These are phyloP conservation scores for Progne subis DNA, from an alignment of 2,113 vertebrate genomes.

Conservation along the genomic window DNA sequence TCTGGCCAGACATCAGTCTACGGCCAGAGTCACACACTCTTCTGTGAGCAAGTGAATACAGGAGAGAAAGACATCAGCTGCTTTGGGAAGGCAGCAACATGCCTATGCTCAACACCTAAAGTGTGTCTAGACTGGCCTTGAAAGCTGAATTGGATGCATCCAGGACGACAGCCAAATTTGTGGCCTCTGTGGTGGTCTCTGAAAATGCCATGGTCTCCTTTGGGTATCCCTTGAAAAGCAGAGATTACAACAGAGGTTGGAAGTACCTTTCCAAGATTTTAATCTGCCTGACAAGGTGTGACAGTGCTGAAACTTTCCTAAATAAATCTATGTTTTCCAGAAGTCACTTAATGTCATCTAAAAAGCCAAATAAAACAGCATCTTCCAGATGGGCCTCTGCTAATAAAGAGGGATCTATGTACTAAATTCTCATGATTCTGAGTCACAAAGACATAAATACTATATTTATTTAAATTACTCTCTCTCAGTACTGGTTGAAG, in stretches of 20 bases:
- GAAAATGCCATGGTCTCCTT: background rate
- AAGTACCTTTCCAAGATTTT: background rate
- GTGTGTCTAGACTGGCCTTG: background rate
- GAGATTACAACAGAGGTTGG: background rate
- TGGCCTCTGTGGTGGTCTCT: background rate
- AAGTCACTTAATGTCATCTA: background rate
- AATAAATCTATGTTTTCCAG: background rate
- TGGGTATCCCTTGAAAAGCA: background rate
- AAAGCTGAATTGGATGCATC: background rate
- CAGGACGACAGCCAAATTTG: background rate
- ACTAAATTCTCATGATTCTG: background rate
- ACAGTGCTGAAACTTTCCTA: background rate
- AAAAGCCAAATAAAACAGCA: background rate
- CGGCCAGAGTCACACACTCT: background rate
- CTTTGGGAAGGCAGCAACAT: background rate
- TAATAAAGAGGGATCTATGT: accelerated
- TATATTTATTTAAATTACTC: background rate
- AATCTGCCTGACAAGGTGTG: background rate
- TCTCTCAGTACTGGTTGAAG: background rate
- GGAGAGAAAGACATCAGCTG: background rate
- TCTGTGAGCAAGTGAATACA: background rate
- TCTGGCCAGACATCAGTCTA: accelerated
- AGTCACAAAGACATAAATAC: background rate
- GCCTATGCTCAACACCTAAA: accelerated
- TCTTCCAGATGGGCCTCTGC: background rate